phyloP scores from a whole-genome alignment of 1,140 invertebrate genomes.

The Neotoxoptera formosana region DNA sequence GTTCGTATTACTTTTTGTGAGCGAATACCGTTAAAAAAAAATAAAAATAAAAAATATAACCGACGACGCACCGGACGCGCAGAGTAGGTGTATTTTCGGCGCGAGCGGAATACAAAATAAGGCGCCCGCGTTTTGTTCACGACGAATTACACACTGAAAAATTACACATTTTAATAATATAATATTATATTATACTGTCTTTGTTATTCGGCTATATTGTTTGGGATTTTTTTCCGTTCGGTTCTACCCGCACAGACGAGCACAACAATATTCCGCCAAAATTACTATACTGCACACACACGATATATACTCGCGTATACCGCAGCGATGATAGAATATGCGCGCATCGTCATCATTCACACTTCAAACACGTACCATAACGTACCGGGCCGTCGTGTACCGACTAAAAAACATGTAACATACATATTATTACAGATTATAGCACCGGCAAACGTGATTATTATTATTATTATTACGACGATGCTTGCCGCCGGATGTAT shows the following conservation, averaged over 20 bases:
- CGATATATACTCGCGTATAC: too few relatives aligned
- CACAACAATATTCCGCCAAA: constrained; percentile 18
- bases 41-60: not conserved
- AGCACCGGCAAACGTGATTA: too few relatives aligned
- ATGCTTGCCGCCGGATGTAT: not conserved
- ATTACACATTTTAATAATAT: not conserved
- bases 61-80: constrained; percentile 29
- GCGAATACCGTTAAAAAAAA: constrained; percentile 36
- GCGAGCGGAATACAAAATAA: constrained; percentile 51
- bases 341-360: constrained; percentile 11
- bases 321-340: too few relatives aligned
- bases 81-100: not conserved
- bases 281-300: not conserved
- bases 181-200: not conserved
- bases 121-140: constrained; percentile 38
- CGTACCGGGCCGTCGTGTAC: not conserved
- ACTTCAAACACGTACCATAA: constrained; percentile 10
- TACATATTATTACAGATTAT: too few relatives aligned
- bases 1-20: not conserved
- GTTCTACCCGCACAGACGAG: not conserved
- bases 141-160: constrained; percentile 31
- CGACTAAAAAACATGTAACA: too few relatives aligned
- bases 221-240: not conserved
- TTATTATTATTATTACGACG: not conserved
- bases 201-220: constrained; percentile 20